Base-by-base conservation (phyloP, 2,888 invertebrate species). In the Microplitis manilae region DNA sequence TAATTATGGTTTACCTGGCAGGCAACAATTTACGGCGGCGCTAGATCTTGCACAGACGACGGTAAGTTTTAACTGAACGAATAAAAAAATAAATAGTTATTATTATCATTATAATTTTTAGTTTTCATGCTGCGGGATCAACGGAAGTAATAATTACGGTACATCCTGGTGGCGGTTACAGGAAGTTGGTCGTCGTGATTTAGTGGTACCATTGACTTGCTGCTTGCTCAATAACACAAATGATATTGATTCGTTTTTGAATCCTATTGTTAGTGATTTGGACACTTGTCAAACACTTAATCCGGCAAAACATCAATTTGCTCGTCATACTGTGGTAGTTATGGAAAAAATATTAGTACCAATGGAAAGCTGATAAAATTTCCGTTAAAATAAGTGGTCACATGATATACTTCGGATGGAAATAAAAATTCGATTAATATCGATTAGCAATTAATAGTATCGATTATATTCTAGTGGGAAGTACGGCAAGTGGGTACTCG, bases 71-170 rank as follows among this genome's bases (percentile, higher is more conserved):
- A 17, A 38, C 8, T 41, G 4, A 30, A 62, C 1, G 13, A 8
- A 20, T 41, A 2, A 64, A 73, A 64, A 30, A 65, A 20, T 64
- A 64, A 40, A 8, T 2, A 62, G 60, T 30, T 68, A 17, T 67
- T 40, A 40, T 60, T 40, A 60, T 79, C 73, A 61, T 68, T 74
- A 68, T 79, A 79, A 81, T 79, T 89, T 91, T 39, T 88, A 95
- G 95, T 93, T 96, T 87, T 92, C 94, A 77, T 96, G 96, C 86
- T 96, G 96, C 88, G 96, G 96, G 39, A 94, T 96, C 89, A 93
- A 93, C 69, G 94, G 94, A 83, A 94, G 95, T 6, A 93, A 93
- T 79, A 96, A 96, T 91, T 96, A 95, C 90, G 95, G 95, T 85
- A 94, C 94, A 82, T 95, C 96, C 0, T 90, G 94, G 86, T 96